Percentiles rank a stretch among this genome's conserved stretches.
phyloP scores from a whole-genome alignment of 2,797 vertebrate species.

The Ispidina picta region DNA sequence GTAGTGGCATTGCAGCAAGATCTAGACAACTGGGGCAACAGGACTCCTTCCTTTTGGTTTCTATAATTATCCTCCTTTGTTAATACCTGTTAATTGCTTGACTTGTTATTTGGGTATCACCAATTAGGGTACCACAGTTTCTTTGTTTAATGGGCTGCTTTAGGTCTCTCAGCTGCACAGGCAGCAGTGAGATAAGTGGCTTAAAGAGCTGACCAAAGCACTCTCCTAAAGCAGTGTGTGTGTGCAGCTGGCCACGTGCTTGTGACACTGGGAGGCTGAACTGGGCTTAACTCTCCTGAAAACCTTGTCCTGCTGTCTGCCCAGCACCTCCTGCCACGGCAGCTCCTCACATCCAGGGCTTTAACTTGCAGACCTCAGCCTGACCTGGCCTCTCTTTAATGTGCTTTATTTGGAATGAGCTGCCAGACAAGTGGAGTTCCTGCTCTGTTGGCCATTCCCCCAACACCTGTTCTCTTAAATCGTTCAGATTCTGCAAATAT shows the following conservation, averaged over 20 bases:
- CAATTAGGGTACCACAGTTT: not conserved
- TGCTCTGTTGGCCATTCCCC: conserved; percentile 34
- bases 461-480: conserved; percentile 47
- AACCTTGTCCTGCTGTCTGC: not conserved
- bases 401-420: conserved; percentile 13
- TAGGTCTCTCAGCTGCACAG: not conserved
- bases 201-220: not conserved
- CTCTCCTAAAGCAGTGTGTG: not conserved
- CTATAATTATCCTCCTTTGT: not conserved
- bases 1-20: not conserved
- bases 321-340: not conserved
- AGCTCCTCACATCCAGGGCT: not conserved
- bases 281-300: not conserved
- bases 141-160: not conserved
- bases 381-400: not conserved
- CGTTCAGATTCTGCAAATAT: conserved; percentile 40
- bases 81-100: not conserved
- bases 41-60: not conserved
- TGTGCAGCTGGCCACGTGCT: not conserved
- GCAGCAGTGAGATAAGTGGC: not conserved
- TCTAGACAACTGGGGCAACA: not conserved
- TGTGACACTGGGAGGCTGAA: not conserved
- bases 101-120: not conserved
- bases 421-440: conserved; percentile 29
- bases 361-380: not conserved